Evolutionary conservation across 2,113 vertebrate species (phyloP).

Genomic region (Mesocricetus auratus): DNA sequence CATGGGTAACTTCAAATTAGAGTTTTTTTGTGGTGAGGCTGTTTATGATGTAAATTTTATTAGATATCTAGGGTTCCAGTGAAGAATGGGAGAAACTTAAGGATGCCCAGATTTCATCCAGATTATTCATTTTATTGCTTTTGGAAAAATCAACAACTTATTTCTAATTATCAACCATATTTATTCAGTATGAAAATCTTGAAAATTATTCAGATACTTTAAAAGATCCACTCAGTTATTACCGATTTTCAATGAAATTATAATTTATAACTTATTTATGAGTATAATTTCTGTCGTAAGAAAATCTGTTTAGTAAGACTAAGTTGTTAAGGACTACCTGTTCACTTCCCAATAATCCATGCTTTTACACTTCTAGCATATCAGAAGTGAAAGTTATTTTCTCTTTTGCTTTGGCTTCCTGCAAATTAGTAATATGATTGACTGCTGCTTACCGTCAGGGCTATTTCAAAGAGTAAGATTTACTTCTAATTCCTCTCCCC

Average conservation of each 20-base stretch:
- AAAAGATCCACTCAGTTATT: conserved; percentile 33
- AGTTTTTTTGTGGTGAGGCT: neutral
- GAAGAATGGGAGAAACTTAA: conserved; percentile 27
- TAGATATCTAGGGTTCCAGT: conserved; percentile 37
- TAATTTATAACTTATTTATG: conserved; percentile 68
- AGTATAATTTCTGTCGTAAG: conserved; percentile 54
- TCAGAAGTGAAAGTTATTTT: conserved; percentile 57
- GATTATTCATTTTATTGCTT: conserved; percentile 49
- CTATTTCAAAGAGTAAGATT: conserved; percentile 60
- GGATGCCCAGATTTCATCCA: neutral
- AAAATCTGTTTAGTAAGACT: conserved; percentile 47
- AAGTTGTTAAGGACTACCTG: conserved; percentile 66
- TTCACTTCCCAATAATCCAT: neutral
- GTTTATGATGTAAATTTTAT: neutral
- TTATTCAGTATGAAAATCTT: conserved; percentile 47
- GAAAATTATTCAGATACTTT: conserved; percentile 41
- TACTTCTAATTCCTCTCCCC: neutral
- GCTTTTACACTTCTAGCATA: conserved; percentile 49
- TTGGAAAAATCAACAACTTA: neutral
- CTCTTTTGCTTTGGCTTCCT: conserved; percentile 46
- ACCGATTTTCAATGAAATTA: conserved; percentile 25
- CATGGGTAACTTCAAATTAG: conserved; percentile 25
- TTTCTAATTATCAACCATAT: conserved; percentile 31
- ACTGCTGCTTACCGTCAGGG: conserved; percentile 39
- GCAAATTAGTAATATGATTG: conserved; percentile 8